phyloP scores from a whole-genome alignment of 2,888 invertebrate genomes.

The Cheilosia urbana region DNA sequence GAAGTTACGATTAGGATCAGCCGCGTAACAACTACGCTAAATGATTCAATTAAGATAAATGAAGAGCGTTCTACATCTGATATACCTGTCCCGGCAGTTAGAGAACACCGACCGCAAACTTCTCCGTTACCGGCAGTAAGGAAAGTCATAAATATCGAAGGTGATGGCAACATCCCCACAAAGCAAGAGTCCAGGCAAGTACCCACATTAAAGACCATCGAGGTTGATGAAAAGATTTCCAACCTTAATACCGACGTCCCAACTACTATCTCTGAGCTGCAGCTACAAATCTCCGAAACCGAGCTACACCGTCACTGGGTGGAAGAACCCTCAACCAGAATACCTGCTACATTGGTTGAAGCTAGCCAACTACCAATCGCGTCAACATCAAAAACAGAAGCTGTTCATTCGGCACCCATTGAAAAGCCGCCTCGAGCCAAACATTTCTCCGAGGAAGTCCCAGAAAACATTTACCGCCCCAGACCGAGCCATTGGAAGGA shows the following conservation, averaged over 20 bases:
- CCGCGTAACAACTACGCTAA: conserved; percentile 4
- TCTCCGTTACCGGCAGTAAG: conserved; percentile 42
- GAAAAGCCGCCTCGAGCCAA: conserved; percentile 57
- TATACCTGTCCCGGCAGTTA: conserved; percentile 28
- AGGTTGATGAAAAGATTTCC: conserved; percentile 53
- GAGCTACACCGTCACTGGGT: conserved; percentile 45
- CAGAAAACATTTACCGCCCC: conserved; percentile 45
- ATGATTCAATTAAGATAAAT: neutral
- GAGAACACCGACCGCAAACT: conserved; percentile 19
- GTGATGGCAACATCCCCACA: neutral
- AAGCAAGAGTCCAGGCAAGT: conserved; percentile 23
- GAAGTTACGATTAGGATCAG: conserved; percentile 36
- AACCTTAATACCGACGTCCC: conserved; percentile 43
- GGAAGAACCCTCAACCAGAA: neutral
- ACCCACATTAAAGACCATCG: conserved; percentile 3
- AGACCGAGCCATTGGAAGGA: conserved; percentile 76
- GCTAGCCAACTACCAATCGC: conserved; percentile 54
- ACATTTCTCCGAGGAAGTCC: conserved; percentile 51
- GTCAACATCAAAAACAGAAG: conserved; percentile 61
- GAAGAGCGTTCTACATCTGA: conserved; percentile 1
- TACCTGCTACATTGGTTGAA: conserved; percentile 1
- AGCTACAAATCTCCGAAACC: conserved; percentile 54
- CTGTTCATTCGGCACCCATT: conserved; percentile 39
- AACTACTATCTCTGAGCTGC: conserved; percentile 67
- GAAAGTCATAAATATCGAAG: conserved; percentile 28